Percentiles rank a stretch among this genome's conserved stretches.
Evolutionary conservation across 1,140 invertebrate species (phyloP).

Genomic region (Drosophila leontia): DNA sequence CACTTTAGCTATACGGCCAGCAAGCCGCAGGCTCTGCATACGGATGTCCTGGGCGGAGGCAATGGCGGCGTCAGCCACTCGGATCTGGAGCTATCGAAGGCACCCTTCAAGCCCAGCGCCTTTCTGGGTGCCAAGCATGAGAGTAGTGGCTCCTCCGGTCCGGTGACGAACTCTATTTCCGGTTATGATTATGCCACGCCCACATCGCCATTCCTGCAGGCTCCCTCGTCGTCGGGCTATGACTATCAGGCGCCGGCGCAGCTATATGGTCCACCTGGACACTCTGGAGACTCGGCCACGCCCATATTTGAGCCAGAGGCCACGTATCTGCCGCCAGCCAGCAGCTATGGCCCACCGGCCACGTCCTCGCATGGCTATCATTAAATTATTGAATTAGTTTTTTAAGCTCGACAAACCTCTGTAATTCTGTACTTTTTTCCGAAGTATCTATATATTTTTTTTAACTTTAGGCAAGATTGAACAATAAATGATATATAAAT

Average conservation of each 20-base stretch:
- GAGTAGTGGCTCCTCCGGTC: slow-evolving; percentile 1
- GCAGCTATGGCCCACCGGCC: slow-evolving; percentile 53
- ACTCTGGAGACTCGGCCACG: slow-evolving; percentile 70
- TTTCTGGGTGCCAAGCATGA: slow-evolving; percentile 76
- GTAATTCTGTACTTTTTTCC: slow-evolving; percentile 11
- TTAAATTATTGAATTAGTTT: slow-evolving; percentile 57
- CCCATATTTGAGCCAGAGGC: slow-evolving; percentile 73
- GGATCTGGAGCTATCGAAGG: slow-evolving; percentile 50
- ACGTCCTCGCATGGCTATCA: slow-evolving; percentile 64
- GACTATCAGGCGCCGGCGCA: slow-evolving; percentile 60
- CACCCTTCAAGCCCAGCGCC: slow-evolving; percentile 78
- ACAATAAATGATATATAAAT: slow-evolving; percentile 15
- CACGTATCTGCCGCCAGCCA: slow-evolving; percentile 62
- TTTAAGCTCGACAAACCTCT: slow-evolving; percentile 1
- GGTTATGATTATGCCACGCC: slow-evolving; percentile 71
- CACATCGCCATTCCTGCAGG: slow-evolving; percentile 55
- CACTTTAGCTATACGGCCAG: slow-evolving; percentile 75
- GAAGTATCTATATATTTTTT: slow-evolving; percentile 16
- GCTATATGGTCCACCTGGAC: slow-evolving; percentile 65
- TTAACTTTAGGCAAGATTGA: slow-evolving; percentile 13
- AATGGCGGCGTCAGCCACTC: not conserved
- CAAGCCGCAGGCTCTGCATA: slow-evolving; percentile 72
- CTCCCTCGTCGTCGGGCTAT: slow-evolving; percentile 62
- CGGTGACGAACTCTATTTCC: slow-evolving; percentile 16
- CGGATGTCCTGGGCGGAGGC: slow-evolving; percentile 35